Evolutionary conservation across 2,113 vertebrate species (phyloP).

Genomic region (Dolichallabes microphthalmus): DNA sequence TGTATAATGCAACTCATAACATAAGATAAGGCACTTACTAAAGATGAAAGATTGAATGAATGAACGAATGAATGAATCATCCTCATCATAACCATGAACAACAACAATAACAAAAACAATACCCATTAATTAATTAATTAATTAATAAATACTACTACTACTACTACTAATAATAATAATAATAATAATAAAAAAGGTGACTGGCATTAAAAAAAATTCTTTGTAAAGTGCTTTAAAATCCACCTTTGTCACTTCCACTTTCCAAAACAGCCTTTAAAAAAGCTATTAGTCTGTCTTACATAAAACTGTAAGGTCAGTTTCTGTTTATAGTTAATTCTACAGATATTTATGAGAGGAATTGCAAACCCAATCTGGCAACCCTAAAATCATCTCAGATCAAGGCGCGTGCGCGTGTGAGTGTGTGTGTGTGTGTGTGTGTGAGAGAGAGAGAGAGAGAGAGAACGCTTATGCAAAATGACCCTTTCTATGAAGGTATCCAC

Average conservation of each 20-base stretch:
- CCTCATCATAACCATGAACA: too few relatives aligned
- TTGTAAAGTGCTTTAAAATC: too few relatives aligned
- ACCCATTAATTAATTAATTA: too few relatives aligned
- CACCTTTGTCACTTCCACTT: too few relatives aligned
- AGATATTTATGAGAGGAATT: background rate
- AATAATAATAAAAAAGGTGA: background rate
- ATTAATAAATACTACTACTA: too few relatives aligned
- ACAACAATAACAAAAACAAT: too few relatives aligned
- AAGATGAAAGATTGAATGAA: too few relatives aligned
- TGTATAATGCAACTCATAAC: too few relatives aligned
- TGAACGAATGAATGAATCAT: too few relatives aligned
- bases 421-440: background rate
- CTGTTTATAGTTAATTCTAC: background rate
- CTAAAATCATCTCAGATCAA: background rate
- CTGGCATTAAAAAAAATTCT: too few relatives aligned
- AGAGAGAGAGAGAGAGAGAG: constrained; percentile 4
- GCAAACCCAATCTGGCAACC: background rate
- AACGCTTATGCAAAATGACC: background rate
- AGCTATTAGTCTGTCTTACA: background rate
- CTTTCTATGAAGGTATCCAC: background rate
- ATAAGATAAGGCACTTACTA: too few relatives aligned
- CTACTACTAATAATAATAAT: too few relatives aligned
- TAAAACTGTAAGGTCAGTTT: background rate
- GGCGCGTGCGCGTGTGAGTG: background rate
- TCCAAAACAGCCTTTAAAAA: background rate